Conservation (phyloP, 2,113 vertebrate species). For the Arenaria interpres region DNA sequence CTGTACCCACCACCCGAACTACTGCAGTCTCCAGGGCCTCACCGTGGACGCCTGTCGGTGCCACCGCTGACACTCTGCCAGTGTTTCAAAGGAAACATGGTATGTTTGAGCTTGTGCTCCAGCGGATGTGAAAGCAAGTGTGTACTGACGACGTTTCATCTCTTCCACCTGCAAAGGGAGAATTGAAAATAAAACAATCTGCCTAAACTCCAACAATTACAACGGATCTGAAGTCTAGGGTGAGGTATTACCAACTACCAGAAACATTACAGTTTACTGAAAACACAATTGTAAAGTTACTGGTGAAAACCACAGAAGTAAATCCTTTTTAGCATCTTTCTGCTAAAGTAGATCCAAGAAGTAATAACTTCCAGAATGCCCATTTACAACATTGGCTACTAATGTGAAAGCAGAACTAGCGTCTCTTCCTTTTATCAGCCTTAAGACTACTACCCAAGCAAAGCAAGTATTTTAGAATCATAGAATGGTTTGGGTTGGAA, state of each 20-base stretch:
- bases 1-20: not conserved
- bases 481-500: too few species aligned
- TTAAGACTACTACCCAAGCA: not conserved
- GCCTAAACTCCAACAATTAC: not conserved
- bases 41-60: slow-evolving; percentile 93
- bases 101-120: slow-evolving; percentile 92
- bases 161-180: slow-evolving; percentile 86
- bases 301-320: not conserved
- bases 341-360: not conserved
- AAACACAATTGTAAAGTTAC: slow-evolving; percentile 1
- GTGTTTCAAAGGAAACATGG: slow-evolving; percentile 90
- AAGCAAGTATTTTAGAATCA: not conserved
- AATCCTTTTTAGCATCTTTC: not conserved
- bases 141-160: slow-evolving; percentile 87
- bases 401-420: not conserved
- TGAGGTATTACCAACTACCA: not conserved
- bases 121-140: slow-evolving; percentile 90
- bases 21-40: slow-evolving; percentile 4
- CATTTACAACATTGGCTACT: not conserved
- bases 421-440: not conserved
- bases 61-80: slow-evolving; percentile 91
- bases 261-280: not conserved
- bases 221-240: not conserved
- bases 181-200: not conserved
- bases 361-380: not conserved